Evolutionary conservation across 53 echinoderm and acorn worm genomes (phyloP).

Genomic region (Echinarachnius parma): DNA sequence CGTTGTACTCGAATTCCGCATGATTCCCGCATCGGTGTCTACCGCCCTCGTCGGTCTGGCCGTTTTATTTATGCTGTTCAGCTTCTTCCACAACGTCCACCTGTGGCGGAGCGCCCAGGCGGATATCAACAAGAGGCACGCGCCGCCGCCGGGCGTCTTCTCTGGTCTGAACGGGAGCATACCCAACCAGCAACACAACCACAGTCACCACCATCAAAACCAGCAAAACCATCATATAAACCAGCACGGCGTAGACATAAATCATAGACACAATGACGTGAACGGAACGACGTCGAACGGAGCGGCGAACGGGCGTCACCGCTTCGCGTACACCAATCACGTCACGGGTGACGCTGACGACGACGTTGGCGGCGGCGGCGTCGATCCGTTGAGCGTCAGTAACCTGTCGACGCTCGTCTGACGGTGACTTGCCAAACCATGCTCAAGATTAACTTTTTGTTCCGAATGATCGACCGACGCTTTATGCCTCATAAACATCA

Average conservation of each 20-base stretch:
- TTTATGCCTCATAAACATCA: no score
- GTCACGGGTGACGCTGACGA: neutral
- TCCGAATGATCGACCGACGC: no score
- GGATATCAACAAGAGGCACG: constrained; percentile 27
- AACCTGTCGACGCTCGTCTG: constrained; percentile 44
- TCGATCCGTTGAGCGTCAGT: constrained; percentile 39
- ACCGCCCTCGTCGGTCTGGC: constrained; percentile 80
- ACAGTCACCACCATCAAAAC: constrained; percentile 5
- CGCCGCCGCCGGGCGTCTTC: constrained; percentile 31
- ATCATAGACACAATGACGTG: no score
- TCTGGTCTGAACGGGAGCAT: constrained; percentile 16
- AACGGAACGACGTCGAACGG: neutral
- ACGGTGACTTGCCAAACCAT: constrained; percentile 36
- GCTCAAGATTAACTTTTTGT: no score
- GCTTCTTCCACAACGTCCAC: constrained; percentile 68
- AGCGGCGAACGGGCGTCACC: neutral
- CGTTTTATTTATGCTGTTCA: constrained; percentile 72
- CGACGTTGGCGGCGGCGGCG: neutral
- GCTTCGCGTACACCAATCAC: constrained; percentile 36
- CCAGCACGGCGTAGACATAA: no score
- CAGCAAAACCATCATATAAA: constrained; percentile 14
- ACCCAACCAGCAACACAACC: neutral
- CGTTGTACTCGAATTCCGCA: constrained; percentile 73
- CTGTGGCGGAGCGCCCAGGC: constrained; percentile 58
- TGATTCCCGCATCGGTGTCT: constrained; percentile 71